Percentiles rank a stretch among this genome's conserved stretches.
Conservation (phyloP, 2,888 invertebrate genomes). For the Nezara viridula region DNA sequence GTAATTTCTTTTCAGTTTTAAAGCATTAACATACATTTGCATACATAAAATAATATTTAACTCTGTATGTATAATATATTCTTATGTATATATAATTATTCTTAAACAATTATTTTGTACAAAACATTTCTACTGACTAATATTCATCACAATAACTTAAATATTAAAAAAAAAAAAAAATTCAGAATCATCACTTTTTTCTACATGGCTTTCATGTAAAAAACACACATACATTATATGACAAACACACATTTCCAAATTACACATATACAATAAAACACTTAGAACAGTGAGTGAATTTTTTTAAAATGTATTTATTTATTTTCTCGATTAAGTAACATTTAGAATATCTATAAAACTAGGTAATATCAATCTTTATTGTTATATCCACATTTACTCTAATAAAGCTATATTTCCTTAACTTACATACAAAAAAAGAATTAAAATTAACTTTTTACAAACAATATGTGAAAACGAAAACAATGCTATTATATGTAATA, state of each 20-base stretch:
- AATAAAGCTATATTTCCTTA: conserved; percentile 54
- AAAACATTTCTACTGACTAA: conserved; percentile 41
- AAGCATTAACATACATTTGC: not conserved
- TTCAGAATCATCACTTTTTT: not conserved
- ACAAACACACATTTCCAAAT: too few relatives aligned
- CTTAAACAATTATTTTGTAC: conserved; percentile 48
- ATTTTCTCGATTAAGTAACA: conserved; percentile 15
- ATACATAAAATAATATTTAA: not conserved
- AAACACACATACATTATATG: not conserved
- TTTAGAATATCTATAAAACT: conserved; percentile 49
- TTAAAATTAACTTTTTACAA: not conserved
- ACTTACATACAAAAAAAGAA: not conserved
- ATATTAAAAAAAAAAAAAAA: conserved; percentile 17
- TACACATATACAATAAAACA: conserved; percentile 34
- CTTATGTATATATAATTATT: not conserved
- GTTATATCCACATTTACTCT: conserved; percentile 39
- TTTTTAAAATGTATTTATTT: not conserved
- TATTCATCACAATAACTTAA: conserved; percentile 49
- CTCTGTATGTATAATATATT: not conserved
- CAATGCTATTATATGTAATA: conserved; percentile 1
- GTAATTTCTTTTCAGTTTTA: not conserved
- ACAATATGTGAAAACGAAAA: conserved; percentile 18
- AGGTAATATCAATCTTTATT: conserved; percentile 52
- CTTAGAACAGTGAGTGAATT: not conserved
- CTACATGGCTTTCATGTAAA: conserved; percentile 25